Base-by-base conservation (phyloP, 2,113 vertebrate species). In the Dicaeum eximium region DNA sequence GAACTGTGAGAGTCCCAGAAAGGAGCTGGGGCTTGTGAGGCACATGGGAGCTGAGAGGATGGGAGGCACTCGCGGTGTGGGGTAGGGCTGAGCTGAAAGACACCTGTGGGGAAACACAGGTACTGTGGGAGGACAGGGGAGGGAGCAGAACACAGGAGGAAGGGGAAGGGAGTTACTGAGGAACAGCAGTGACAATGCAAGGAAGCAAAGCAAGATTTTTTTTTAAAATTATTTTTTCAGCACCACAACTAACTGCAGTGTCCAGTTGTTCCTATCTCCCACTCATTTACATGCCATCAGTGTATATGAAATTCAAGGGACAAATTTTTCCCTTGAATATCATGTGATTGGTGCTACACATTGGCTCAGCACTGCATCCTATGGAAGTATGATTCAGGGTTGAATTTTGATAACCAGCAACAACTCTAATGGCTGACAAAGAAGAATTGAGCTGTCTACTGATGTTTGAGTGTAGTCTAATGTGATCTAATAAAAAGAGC, bases 11-110 rank as follows among this genome's bases (percentile, higher is more conserved):
- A 80, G 23, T 45, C n/a, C 37, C 53, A 45, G 28, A 33, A 82
- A 64, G 17, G 30, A 79, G 38, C 37, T 61, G 61, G 21, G 30
- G 13, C 13, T 78, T 80, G 53, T 2, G 8, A 77, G 62, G 40
- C 42, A 40, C 0, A 0, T 13, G 70, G 60, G 31, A 38, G 22
- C 71, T 44, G 31, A 64, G 25, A 47, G 24, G 6, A 1, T 5
- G 11, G 48, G 44, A 50, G 17, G 4, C n/a, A 27, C 12, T 58
- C 48, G 51, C 23, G 67, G 11, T 7, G 12, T 58, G 37, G 11
- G 47, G 44, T 25, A 58, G 17, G 38, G 11, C 4, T 69, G 53
- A 72, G 42, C 37, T 86, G 40, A 24, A 87, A 65, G 31, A 33
- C 6, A 3, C 48, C 17, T n/a, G 17, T 57, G 42, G 27, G 40